Percentiles rank a stretch among this genome's conserved stretches.
Conservation (phyloP, 2,888 invertebrate genomes). For the Drosophila ezoana region DNA sequence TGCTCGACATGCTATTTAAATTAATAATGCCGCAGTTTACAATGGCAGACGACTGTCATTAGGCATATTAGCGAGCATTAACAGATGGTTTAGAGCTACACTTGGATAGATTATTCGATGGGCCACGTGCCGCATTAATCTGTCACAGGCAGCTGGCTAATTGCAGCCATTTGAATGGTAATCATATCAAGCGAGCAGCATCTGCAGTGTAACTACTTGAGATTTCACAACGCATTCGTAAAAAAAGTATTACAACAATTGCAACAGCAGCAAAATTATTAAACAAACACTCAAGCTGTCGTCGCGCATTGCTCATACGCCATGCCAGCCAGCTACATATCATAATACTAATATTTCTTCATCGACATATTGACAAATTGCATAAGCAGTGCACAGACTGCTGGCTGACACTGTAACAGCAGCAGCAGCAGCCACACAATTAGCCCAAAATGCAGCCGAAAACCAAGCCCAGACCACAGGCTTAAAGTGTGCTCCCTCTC, state of each 20-base stretch:
- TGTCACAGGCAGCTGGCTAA: conserved; percentile 44
- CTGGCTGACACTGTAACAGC: conserved; percentile 46
- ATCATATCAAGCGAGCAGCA: conserved; percentile 24
- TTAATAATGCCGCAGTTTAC: conserved; percentile 65
- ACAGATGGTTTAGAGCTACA: conserved; percentile 20
- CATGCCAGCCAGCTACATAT: conserved; percentile 18
- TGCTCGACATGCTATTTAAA: conserved; percentile 64
- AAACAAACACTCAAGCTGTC: conserved; percentile 23
- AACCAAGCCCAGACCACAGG: conserved; percentile 17
- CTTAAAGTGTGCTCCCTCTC: conserved; percentile 8
- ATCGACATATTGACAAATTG: conserved; percentile 51
- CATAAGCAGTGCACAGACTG: conserved; percentile 42
- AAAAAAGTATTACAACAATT: conserved; percentile 21
- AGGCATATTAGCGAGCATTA: conserved; percentile 52
- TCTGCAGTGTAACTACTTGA: not conserved
- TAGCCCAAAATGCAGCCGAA: conserved; percentile 35
- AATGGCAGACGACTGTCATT: conserved; percentile 46
- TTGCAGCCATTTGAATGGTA: conserved; percentile 50
- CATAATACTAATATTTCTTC: conserved; percentile 38
- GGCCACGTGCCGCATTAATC: conserved; percentile 27
- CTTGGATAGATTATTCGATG: not conserved
- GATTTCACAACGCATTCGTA: conserved; percentile 1
- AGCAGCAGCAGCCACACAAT: conserved; percentile 36
- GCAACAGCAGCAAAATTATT: conserved; percentile 15
- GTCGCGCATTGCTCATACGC: conserved; percentile 30